Percentiles rank a stretch among this genome's conserved stretches.
Evolutionary conservation across 2,888 invertebrate genomes (phyloP).

Genomic region (Biston stratarius): DNA sequence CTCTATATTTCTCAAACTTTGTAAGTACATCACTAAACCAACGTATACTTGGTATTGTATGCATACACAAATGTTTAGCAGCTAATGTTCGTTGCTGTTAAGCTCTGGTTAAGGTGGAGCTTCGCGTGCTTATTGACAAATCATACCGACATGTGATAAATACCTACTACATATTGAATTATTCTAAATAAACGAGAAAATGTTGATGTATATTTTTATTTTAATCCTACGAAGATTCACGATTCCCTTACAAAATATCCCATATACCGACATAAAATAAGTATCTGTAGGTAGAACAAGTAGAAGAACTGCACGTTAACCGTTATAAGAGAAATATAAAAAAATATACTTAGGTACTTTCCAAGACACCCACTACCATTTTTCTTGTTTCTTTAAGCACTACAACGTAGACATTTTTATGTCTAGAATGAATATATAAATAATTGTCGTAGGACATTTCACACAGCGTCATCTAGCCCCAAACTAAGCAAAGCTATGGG

Average conservation of each 20-base stretch:
- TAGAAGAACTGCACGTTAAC: too few relatives aligned
- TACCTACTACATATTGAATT: constrained; percentile 68
- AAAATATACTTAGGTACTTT: too few relatives aligned
- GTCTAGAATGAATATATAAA: too few relatives aligned
- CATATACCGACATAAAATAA: not conserved
- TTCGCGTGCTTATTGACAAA: constrained; percentile 77
- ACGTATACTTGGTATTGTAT: constrained; percentile 21
- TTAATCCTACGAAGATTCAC: not conserved
- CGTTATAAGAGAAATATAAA: too few relatives aligned
- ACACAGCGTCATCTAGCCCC: too few relatives aligned
- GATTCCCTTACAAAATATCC: not conserved
- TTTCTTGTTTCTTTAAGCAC: too few relatives aligned
- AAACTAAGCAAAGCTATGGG: too few relatives aligned
- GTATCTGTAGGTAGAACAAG: too few relatives aligned
- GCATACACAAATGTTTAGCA: constrained; percentile 42
- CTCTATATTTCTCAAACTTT: constrained; percentile 17
- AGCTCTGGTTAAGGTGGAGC: constrained; percentile 60
- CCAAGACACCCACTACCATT: too few relatives aligned
- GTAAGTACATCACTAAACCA: constrained; percentile 14
- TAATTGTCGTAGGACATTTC: too few relatives aligned
- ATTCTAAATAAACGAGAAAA: constrained; percentile 82
- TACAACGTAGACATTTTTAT: too few relatives aligned
- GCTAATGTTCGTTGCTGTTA: constrained; percentile 52
- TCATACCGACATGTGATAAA: constrained; percentile 83
- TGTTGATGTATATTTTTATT: constrained; percentile 67